Conservation (phyloP, 2,113 vertebrate species). For the human region GRCh38 chr6:151995501-151996000, state of each 20-base stretch:
- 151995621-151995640: not conserved
- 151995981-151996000: not conserved
- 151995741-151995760: not conserved
- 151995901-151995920: not conserved
- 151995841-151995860: not conserved
- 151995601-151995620: not conserved
- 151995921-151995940: not conserved
- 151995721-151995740: not conserved
- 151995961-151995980: not conserved
- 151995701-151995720: not conserved
- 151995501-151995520: not conserved
- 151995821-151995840: not conserved
- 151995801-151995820: not conserved
- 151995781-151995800: not conserved
- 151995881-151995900: not conserved
- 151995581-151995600: not conserved
- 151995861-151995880: not conserved
- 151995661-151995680: not conserved
- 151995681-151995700: not conserved
- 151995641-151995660: not conserved
- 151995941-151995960: not conserved
- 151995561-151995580: not conserved
- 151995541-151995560: not conserved
- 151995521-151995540: not conserved
- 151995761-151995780: not conserved